Conservation (phyloP, 2,888 invertebrate genomes). For the Dysmachus trigonus region DNA sequence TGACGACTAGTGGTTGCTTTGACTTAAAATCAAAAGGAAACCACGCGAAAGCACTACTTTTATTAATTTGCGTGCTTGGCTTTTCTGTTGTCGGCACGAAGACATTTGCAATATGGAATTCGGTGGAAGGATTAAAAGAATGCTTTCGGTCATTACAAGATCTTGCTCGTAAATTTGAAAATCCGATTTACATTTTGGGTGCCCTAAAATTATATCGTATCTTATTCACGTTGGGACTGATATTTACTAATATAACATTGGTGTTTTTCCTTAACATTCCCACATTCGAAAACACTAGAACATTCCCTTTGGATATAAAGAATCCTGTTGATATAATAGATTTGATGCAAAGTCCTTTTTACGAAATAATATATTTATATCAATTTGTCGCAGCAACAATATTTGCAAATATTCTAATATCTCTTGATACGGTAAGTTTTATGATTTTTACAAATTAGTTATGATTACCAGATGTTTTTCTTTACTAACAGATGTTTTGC, state of each 20-base stretch:
- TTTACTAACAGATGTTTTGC: not conserved
- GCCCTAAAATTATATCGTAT: not conserved
- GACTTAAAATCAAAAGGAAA: too few species aligned
- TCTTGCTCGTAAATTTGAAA: too few species aligned
- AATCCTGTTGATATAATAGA: not conserved
- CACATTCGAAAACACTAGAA: not conserved
- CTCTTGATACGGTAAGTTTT: not conserved
- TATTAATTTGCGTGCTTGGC: not conserved
- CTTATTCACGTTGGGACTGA: not conserved
- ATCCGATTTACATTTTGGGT: too few species aligned
- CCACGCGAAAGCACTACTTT: too few species aligned
- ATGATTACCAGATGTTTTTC: too few species aligned
- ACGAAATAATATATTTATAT: not conserved
- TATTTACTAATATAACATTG: not conserved
- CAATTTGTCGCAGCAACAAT: too few species aligned
- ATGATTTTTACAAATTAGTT: not conserved
- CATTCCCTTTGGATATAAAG: not conserved
- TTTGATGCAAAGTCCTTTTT: not conserved
- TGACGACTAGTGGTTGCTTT: too few species aligned
- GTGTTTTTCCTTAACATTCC: not conserved
- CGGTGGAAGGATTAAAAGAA: too few species aligned
- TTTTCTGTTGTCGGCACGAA: too few species aligned
- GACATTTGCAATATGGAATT: too few species aligned
- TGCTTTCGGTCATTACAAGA: too few species aligned
- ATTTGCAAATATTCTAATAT: not conserved